Percentiles rank a stretch among this genome's conserved stretches.
Conservation (phyloP, 2,888 invertebrate genomes). For the Silvanus unidentatus region DNA sequence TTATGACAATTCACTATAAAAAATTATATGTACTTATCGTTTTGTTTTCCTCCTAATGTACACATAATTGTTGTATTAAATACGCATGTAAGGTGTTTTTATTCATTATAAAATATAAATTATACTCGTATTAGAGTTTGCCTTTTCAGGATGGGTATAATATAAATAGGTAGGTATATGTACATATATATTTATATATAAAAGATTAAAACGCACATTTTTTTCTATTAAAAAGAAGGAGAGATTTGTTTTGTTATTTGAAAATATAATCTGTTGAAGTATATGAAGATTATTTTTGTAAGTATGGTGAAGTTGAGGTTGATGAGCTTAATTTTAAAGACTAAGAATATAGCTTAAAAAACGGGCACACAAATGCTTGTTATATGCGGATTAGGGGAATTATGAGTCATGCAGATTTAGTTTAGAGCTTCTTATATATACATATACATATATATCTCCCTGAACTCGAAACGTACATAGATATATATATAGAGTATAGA, state of each 20-base stretch:
- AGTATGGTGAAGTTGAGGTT: slow-evolving; percentile 32
- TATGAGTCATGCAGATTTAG: slow-evolving; percentile 44
- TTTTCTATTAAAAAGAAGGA: neutral
- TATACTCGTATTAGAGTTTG: too few relatives aligned
- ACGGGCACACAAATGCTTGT: slow-evolving; percentile 42
- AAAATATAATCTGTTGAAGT: slow-evolving; percentile 27
- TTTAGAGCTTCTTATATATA: slow-evolving; percentile 41
- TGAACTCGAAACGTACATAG: too few relatives aligned
- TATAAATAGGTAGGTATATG: too few relatives aligned
- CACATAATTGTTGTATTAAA: too few relatives aligned
- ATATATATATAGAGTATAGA: slow-evolving; percentile 18
- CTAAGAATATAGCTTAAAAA: slow-evolving; percentile 37
- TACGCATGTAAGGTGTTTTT: too few relatives aligned
- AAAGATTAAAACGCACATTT: too few relatives aligned
- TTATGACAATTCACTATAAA: too few relatives aligned
- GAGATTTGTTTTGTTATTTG: slow-evolving; percentile 18
- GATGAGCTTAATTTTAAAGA: slow-evolving; percentile 39
- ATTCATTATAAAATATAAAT: too few relatives aligned
- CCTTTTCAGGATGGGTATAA: too few relatives aligned
- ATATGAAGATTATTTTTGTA: slow-evolving; percentile 34
- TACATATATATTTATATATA: too few relatives aligned
- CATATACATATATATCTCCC: slow-evolving; percentile 26
- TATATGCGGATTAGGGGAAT: slow-evolving; percentile 46
- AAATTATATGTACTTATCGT: too few relatives aligned
- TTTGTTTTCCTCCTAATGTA: too few relatives aligned